Percentiles rank a stretch among this genome's conserved stretches.
These are phyloP conservation scores for Gasteruption jaculator DNA, from an alignment of 2,888 invertebrate species.

Conservation along the genomic window DNA sequence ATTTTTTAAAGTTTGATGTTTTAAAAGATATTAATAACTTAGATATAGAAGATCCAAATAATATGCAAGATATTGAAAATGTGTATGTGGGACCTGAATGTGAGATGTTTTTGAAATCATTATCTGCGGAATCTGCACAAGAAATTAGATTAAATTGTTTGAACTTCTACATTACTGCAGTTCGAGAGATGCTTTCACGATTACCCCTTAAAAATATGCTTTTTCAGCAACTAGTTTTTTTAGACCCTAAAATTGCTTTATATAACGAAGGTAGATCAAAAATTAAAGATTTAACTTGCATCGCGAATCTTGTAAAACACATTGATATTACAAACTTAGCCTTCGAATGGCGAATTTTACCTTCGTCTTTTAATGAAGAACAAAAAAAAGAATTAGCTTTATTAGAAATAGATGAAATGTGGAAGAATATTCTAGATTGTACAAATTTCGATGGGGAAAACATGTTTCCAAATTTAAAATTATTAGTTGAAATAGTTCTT, in stretches of 20 bases:
- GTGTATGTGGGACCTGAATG: constrained; percentile 2
- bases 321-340: neutral
- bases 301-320: neutral
- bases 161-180: constrained; percentile 1
- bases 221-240: constrained; percentile 1
- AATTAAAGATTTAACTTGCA: constrained; percentile 1
- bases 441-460: neutral
- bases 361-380: neutral
- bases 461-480: constrained; percentile 1
- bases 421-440: constrained; percentile 1
- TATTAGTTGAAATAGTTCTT: constrained; percentile 1
- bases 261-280: neutral
- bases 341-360: neutral
- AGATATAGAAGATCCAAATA: neutral
- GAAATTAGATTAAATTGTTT: constrained; percentile 3
- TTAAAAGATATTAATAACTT: neutral
- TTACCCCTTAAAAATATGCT: neutral
- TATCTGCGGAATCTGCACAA: neutral
- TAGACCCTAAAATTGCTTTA: neutral
- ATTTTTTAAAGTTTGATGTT: no score
- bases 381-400: constrained; percentile 2
- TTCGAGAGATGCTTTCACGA: neutral
- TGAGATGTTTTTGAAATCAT: neutral
- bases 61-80: neutral
- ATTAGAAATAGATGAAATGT: constrained; percentile 6